These are phyloP conservation scores for Exaiptasia diaphana DNA, from an alignment of 64 coral and sea anemone genomes.

Conservation along the genomic window DNA sequence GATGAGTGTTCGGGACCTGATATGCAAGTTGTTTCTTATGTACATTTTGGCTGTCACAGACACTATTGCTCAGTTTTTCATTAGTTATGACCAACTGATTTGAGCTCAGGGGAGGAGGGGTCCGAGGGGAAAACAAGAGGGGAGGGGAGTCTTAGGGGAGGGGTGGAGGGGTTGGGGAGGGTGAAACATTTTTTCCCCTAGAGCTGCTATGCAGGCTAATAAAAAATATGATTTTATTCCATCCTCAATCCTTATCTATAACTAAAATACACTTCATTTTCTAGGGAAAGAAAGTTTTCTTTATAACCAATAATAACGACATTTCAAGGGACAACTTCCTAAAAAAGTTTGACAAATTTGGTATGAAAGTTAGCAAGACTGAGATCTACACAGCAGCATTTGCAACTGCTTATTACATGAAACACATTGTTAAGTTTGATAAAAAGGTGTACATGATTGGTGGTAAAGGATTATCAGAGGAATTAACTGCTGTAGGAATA, in stretches of 20 bases:
- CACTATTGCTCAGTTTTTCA: no score
- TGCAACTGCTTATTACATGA: conserved; percentile 69
- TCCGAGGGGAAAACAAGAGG: background rate
- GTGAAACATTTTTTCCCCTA: background rate
- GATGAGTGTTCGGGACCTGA: background rate
- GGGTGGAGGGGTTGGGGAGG: background rate
- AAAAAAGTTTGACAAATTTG: conserved; percentile 52
- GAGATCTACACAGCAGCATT: conserved; percentile 66
- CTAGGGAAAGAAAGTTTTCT: conserved; percentile 68
- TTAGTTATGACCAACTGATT: background rate
- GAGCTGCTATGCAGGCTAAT: background rate
- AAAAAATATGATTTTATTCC: background rate
- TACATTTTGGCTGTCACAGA: background rate
- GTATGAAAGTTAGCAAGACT: conserved; percentile 37
- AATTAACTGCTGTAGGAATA: conserved; percentile 58
- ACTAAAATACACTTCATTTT: background rate
- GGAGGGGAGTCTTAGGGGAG: background rate
- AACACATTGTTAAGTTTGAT: conserved; percentile 71
- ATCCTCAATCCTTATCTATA: background rate
- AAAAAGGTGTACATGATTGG: conserved; percentile 69
- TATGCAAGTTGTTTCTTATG: background rate
- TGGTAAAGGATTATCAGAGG: conserved; percentile 53
- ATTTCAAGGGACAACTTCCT: conserved; percentile 47
- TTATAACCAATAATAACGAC: conserved; percentile 64
- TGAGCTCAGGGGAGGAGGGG: background rate